Conservation (phyloP, 2,797 vertebrate genomes). For the Podarcis siculus region DNA sequence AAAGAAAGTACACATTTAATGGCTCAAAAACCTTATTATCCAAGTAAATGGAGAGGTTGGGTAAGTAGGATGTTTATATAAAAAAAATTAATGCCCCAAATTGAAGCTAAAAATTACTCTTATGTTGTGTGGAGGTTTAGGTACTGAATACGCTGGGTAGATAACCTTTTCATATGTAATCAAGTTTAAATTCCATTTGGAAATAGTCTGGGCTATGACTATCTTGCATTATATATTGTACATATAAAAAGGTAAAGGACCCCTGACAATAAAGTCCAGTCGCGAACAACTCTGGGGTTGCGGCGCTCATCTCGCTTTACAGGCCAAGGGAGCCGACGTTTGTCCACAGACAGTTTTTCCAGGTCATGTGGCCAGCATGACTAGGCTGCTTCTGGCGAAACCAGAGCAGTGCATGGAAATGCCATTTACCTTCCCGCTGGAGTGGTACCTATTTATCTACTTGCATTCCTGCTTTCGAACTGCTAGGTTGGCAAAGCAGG, state of each 20-base stretch:
- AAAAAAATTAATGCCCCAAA: neutral
- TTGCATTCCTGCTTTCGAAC: no score
- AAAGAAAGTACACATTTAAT: slow-evolving; percentile 9
- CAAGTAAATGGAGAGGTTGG: slow-evolving; percentile 8
- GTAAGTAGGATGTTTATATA: neutral
- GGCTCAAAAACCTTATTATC: neutral
- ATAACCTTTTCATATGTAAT: neutral
- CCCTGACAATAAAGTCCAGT: no score
- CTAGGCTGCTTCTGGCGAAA: no score
- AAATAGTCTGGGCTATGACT: neutral
- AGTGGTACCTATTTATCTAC: no score
- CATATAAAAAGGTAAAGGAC: neutral
- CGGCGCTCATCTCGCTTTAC: no score
- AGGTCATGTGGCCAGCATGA: no score
- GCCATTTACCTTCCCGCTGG: no score
- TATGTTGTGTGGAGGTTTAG: neutral
- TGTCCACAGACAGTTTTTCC: no score
- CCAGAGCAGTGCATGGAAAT: no score
- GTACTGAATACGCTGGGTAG: neutral
- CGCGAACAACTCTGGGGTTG: no score
- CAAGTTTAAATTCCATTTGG: neutral
- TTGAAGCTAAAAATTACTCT: neutral
- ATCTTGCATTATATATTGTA: neutral
- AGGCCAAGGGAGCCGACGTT: accelerated
- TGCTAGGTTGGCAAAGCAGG: no score